Evolutionary conservation across 1,140 invertebrate genomes (phyloP), one percentile per base, ranked within the genome.

Genomic region (Sycobia sp.): DNA sequence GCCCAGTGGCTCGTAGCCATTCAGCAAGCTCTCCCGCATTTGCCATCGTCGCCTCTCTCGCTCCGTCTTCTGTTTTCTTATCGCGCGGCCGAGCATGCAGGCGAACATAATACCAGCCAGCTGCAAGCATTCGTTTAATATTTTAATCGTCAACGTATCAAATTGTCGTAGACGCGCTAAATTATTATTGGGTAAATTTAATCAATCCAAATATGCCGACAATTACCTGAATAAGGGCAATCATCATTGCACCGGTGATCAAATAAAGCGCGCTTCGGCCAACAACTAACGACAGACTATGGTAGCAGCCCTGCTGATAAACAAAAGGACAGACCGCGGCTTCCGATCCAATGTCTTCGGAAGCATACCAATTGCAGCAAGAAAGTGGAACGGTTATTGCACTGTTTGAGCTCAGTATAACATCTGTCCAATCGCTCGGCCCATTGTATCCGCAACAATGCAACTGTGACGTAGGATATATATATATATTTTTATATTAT

Each of bases 61-160:
- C 66, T 90, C 86, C 1, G 86, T 87, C 72, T 92, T 92, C 65
- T 93, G 89, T 69, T 88, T 88, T 64, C 91, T 87, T 69, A 96
- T 90, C 0, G 91, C 88, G 69, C 88, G 88, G 46, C 90, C 93
- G 73, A 96, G 78, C 79, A 91, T 91, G 75, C 91, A 91, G 4
- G 93, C 91, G 71, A 94, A 95, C 58, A 93, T 84, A 18, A 95
- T 90, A 51, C 93, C 94, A 68, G 94, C 84, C 39, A 95, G 75
- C 91, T 95, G 83, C 23, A 46, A 68, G 66, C n/a, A 53, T 41
- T 25, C 29, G 43, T 47, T 14, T 20, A 57, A 38, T 34, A 2
- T 5, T 8, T 38, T 53, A 53, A 20, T 14, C 2, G 5, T 22
- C 27, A 32, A 18, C 18, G 5, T 44, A 44, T 18, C 9, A 41